Evolutionary conservation across 2,797 vertebrate species (phyloP).

Genomic region (Sylvia borin): DNA sequence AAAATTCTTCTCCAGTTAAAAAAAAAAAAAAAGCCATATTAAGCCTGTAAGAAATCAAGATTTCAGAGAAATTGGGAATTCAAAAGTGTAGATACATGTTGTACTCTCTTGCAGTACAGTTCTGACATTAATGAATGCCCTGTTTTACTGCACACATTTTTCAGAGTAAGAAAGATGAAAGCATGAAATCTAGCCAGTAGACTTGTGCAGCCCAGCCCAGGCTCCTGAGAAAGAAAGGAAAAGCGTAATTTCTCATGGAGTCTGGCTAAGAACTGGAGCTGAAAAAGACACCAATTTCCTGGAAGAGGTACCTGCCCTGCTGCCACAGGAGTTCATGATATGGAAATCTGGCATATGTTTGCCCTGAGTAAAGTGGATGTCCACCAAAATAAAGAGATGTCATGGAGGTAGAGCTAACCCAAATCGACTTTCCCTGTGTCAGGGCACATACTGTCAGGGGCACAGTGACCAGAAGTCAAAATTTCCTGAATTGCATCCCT

Average conservation of each 20-base stretch:
- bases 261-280: not conserved
- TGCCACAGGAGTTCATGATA: accelerated
- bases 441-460: not conserved
- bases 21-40: not conserved
- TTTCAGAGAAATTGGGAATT: not conserved
- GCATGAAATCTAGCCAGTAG: not conserved
- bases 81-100: not conserved
- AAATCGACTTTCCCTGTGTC: not conserved
- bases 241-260: not conserved
- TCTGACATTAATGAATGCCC: not conserved
- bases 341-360: not conserved
- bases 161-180: not conserved
- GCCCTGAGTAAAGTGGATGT: not conserved
- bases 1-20: not conserved
- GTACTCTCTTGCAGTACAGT: not conserved
- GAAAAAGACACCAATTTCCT: not conserved
- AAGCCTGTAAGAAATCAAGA: not conserved
- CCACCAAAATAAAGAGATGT: not conserved
- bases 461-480: not conserved
- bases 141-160: not conserved
- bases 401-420: not conserved
- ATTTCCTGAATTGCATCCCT: not conserved
- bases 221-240: not conserved
- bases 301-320: not conserved
- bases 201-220: not conserved